These are phyloP conservation scores for Ptychodera flava DNA, from an alignment of 35 echinoderm and acorn worm genomes.

Conservation along the genomic window DNA sequence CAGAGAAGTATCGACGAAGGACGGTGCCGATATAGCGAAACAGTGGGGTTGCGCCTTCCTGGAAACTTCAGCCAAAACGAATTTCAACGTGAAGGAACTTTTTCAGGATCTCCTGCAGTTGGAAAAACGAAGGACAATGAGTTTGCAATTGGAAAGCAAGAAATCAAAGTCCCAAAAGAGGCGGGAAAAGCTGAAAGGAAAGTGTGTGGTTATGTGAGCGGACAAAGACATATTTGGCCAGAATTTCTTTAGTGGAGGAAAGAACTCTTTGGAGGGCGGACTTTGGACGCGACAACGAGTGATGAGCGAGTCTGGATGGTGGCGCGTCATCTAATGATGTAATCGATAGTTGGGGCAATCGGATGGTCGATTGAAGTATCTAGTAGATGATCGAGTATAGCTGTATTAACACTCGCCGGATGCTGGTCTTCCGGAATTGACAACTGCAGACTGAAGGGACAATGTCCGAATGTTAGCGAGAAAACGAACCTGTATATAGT, in stretches of 20 bases:
- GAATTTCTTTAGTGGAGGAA: too few species aligned
- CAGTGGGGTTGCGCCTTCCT: slow-evolving; percentile 84
- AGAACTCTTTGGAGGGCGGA: too few species aligned
- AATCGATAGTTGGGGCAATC: too few species aligned
- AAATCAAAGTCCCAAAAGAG: slow-evolving; percentile 98
- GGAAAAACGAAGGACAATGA: slow-evolving; percentile 96
- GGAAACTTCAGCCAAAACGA: slow-evolving; percentile 97
- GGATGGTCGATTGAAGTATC: too few species aligned
- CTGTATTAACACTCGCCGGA: too few species aligned
- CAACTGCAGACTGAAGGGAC: too few species aligned
- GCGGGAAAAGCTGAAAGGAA: slow-evolving; percentile 94
- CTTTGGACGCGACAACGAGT: too few species aligned
- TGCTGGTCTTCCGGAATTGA: neutral
- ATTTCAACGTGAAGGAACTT: slow-evolving; percentile 99
- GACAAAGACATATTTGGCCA: too few species aligned
- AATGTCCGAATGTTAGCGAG: too few species aligned
- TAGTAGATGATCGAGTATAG: too few species aligned
- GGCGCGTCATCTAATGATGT: too few species aligned
- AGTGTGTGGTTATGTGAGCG: slow-evolving; percentile 93
- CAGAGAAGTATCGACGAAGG: slow-evolving; percentile 82
- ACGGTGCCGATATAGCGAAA: slow-evolving; percentile 85
- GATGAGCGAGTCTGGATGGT: too few species aligned
- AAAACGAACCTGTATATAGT: slow-evolving; percentile 2
- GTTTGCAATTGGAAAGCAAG: slow-evolving; percentile 94
- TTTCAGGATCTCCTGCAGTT: slow-evolving; percentile 97